Base-by-base conservation (phyloP, 2,797 vertebrate species). In the Gobionotothen gibberifrons region DNA sequence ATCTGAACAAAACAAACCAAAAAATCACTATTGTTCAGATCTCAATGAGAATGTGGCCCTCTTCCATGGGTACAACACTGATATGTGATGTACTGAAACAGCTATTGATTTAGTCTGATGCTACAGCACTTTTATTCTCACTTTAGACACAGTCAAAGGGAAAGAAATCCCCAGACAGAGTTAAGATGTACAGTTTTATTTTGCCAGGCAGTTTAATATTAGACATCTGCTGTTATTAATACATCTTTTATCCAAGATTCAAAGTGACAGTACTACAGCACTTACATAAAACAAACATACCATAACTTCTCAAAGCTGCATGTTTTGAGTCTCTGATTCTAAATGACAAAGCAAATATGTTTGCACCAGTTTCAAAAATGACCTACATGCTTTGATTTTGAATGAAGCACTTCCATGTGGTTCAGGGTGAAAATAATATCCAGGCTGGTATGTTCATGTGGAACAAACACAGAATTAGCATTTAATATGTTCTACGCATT, bases 351-450 rank as follows among this genome's bases (percentile, higher is more conserved):
- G 64, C 78, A 81, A 83, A 84, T 79, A 60, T 72, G 69, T 66
- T 70, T 59, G 71, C 49, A 11, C 71, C n/a, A 22, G 36, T 77
- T 79, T 72, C 21, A 53, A 12, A 72, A 78, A 67, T 76, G 82
- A 83, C 89, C 87, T 64, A 85, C 81, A 85, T 87, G 76, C 80
- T 81, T 80, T 83, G 86, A 83, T 80, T 83, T 83, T 76, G 79
- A 84, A 84, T 75, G 61, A 83, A 75, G 71, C 60, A 13, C 51
- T 57, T 65, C 21, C 40, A 9, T 39, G 49, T 51, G 51, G n/a
- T 12, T 70, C 14, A 43, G 63, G 22, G 61, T 78, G 72, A 77
- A 76, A 63, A 42, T 19, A 65, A 49, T 51, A 49, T 69, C 67
- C 61, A 65, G 61, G 52, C 55, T 13, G 0, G 52, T n/a, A 26